These are phyloP conservation scores for Apamea crenata DNA, from an alignment of 2,888 invertebrate genomes.

Conservation along the genomic window DNA sequence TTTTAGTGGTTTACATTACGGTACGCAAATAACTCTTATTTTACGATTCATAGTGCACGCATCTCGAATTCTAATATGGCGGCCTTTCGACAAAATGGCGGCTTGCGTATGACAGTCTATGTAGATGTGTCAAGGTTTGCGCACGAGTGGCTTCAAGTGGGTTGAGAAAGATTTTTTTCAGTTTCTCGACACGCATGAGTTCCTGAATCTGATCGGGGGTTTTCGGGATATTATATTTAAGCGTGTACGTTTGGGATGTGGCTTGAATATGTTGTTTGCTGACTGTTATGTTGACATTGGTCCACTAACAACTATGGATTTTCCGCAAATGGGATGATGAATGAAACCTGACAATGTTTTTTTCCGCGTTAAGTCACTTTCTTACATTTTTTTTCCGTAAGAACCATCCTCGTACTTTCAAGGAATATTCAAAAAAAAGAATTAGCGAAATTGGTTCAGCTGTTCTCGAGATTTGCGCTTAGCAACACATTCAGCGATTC, in stretches of 20 bases:
- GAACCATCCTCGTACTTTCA: no score
- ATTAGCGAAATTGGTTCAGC: no score
- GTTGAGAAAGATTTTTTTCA: slow-evolving; percentile 28
- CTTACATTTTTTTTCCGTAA: no score
- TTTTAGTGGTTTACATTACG: slow-evolving; percentile 60
- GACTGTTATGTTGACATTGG: not conserved
- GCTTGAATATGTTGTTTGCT: slow-evolving; percentile 31
- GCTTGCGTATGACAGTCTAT: slow-evolving; percentile 45
- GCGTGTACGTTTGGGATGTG: slow-evolving; percentile 28
- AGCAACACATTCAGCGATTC: no score
- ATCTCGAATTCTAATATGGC: slow-evolving; percentile 59
- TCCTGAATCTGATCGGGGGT: slow-evolving; percentile 10
- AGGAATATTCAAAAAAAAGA: no score
- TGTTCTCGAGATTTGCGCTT: no score
- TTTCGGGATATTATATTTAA: slow-evolving; percentile 18
- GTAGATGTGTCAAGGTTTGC: slow-evolving; percentile 52
- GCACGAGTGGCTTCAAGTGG: slow-evolving; percentile 52
- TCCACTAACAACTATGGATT: not conserved
- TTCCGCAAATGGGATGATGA: not conserved
- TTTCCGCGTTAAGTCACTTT: no score
- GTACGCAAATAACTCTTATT: slow-evolving; percentile 71
- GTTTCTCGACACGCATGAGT: slow-evolving; percentile 29
- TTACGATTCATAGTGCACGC: slow-evolving; percentile 63
- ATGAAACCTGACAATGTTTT: not conserved
- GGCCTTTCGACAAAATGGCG: slow-evolving; percentile 28